Base-by-base conservation (phyloP, 2,113 vertebrate species). In the Octodon degus region DNA sequence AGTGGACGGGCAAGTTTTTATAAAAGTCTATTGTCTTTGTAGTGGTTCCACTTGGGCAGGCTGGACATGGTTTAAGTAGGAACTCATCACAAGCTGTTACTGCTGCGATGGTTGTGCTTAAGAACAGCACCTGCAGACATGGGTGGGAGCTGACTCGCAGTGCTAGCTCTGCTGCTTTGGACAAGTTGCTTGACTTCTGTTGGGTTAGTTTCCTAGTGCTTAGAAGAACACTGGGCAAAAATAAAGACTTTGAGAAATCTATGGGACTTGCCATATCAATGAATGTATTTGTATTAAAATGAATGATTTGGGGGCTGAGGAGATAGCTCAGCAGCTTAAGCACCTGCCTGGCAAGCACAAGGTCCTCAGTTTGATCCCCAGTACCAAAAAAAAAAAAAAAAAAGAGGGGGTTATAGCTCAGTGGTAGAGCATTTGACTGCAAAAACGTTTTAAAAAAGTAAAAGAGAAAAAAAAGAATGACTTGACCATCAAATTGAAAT, bases 211-310 rank as follows among this genome's bases (percentile, higher is more conserved):
- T 89, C 17, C 50, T 77, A 30, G 86, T 89, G 62, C 53, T 70
- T 84, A 82, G 74, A 91, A 70, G 7, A 5, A 79, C 74, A 12
- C 0, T 90, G 63, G 58, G 34, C 34, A 93, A 87, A 79, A 80
- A 83, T 25, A 37, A 96, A 93, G 2, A 4, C 65, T 95, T 90
- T 72, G 43, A 58, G 70, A 40, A 60, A 53, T 74, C 80, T 95
- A 84, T 95, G 74, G 19, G 83, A 87, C 5, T 40, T 70, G 65
- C n/a, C 37, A 17, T n/a, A 34, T 68, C 50, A 65, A 43, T 32
- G 60, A 89, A 94, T 50, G 22, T 5, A 43, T 47, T 53, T 88
- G 60, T 53, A 20, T 85, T 70, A 70, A 91, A 95, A 67, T 90
- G 47, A 30, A 58, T 58, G 16, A 58, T 16, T 55, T 58, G 55